phyloP scores from a whole-genome alignment of 2,797 vertebrate genomes.

The Eulemur rubriventer region DNA sequence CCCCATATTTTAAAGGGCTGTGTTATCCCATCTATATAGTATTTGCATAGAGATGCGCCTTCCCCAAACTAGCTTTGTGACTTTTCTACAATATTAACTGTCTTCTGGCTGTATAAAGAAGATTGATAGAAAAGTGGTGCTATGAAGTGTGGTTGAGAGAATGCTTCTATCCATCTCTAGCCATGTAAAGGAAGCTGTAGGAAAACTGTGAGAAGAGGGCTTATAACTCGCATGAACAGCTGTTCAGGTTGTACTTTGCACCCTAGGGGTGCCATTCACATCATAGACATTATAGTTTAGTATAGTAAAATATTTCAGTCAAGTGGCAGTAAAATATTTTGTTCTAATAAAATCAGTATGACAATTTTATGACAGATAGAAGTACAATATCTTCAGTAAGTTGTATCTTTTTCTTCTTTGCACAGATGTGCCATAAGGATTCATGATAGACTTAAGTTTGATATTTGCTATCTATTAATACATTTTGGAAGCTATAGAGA shows the following conservation, averaged over 20 bases:
- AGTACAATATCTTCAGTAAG: not conserved
- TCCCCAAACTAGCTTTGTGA: not conserved
- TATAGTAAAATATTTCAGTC: not conserved
- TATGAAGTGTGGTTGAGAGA: not conserved
- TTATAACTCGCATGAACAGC: not conserved
- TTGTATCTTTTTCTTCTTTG: not conserved
- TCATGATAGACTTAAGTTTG: not conserved
- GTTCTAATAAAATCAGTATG: not conserved
- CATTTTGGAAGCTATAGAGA: not conserved
- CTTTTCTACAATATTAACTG: not conserved
- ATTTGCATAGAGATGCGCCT: not conserved
- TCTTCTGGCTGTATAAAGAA: not conserved
- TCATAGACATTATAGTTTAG: not conserved
- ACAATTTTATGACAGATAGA: not conserved
- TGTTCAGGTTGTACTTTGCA: not conserved
- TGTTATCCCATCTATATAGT: not conserved
- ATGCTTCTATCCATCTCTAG: not conserved
- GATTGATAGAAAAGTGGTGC: not conserved
- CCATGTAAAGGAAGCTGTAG: not conserved
- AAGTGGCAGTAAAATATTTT: not conserved
- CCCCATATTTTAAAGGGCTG: not conserved
- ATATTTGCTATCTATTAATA: not conserved
- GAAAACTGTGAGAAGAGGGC: not conserved
- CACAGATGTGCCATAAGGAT: not conserved
- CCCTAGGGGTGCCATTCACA: not conserved